Evolutionary conservation across 2,888 invertebrate species (phyloP).

Genomic region (Drepanosiphum platanoidis): DNA sequence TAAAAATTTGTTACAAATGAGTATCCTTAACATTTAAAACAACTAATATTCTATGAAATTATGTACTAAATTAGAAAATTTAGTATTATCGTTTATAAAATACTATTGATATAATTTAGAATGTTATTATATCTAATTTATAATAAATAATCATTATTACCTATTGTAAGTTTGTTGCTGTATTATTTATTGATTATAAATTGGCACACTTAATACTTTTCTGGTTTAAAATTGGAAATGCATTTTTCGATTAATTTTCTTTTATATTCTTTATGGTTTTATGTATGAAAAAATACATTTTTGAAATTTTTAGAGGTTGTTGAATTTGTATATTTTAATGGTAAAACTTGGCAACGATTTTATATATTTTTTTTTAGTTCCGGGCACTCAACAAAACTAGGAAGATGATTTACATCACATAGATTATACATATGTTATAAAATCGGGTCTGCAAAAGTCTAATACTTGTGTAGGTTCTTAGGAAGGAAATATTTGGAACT

Average conservation of each 20-base stretch:
- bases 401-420: constrained; percentile 52
- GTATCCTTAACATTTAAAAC: neutral
- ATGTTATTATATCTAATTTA: neutral
- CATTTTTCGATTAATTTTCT: too few relatives aligned
- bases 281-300: neutral
- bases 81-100: neutral
- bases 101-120: neutral
- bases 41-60: neutral
- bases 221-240: neutral
- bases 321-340: constrained; percentile 17
- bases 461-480: constrained; percentile 34
- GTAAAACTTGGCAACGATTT: constrained; percentile 44
- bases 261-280: too few relatives aligned
- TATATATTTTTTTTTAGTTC: constrained; percentile 12
- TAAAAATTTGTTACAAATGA: neutral
- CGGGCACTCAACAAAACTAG: constrained; percentile 32
- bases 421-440: constrained; percentile 48
- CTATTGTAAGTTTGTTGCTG: neutral
- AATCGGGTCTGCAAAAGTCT: constrained; percentile 18
- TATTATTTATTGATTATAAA: too few relatives aligned
- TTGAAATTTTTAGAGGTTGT: neutral
- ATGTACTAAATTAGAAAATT: neutral
- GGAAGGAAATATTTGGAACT: constrained; percentile 42
- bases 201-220: too few relatives aligned
- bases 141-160: too few relatives aligned